Evolutionary conservation across 37 sponge, comb jelly and placozoan genomes (phyloP).

Genomic region (Hexactinellida sp.): DNA sequence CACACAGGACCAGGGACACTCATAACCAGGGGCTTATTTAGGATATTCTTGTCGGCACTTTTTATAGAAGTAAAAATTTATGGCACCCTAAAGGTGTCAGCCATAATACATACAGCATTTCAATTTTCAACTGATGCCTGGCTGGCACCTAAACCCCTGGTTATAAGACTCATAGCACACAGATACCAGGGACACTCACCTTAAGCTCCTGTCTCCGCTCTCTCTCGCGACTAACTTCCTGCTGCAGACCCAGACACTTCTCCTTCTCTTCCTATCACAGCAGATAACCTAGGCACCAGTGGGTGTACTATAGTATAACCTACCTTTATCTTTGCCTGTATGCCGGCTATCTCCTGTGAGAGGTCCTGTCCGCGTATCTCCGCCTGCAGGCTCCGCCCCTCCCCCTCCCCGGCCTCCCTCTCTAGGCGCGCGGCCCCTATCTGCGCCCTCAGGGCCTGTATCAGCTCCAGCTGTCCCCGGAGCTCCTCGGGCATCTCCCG

Average conservation of each 20-base stretch:
- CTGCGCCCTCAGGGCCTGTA: neutral
- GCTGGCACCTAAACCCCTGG: too few relatives aligned
- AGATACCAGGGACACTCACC: neutral
- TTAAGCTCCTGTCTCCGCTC: neutral
- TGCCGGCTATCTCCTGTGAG: neutral
- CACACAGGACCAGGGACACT: neutral
- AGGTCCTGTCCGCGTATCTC: neutral
- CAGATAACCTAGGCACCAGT: too few relatives aligned
- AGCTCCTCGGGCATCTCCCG: constrained; percentile 1
- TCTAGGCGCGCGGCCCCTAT: neutral
- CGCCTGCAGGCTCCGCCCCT: neutral
- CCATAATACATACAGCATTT: too few relatives aligned
- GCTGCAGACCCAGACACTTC: neutral
- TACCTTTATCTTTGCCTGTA: constrained; percentile 20
- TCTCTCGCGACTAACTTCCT: constrained; percentile 7
- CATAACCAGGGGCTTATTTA: too few relatives aligned
- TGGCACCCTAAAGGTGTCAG: too few relatives aligned
- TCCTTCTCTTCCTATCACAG: neutral
- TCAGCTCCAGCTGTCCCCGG: neutral
- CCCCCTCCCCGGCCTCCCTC: neutral
- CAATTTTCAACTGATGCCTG: too few relatives aligned
- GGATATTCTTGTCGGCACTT: too few relatives aligned
- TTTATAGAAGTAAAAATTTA: too few relatives aligned
- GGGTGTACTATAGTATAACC: too few relatives aligned
- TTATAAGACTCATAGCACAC: too few relatives aligned